Base-by-base conservation (phyloP, 2,797 vertebrate species). In the Leuciscus waleckii region DNA sequence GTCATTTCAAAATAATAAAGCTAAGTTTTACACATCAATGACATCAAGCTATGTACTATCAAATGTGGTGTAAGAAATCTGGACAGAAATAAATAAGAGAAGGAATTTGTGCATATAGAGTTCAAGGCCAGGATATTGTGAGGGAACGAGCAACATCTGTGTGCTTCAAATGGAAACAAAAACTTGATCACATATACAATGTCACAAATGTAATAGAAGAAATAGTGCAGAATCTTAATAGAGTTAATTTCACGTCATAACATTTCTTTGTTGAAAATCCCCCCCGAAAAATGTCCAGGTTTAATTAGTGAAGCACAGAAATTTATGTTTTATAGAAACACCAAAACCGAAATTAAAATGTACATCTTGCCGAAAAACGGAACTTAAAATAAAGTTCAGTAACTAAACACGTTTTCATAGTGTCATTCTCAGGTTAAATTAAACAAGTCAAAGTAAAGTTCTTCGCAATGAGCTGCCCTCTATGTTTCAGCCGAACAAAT, bases 1-100 rank as follows among this genome's bases (percentile, higher is more conserved):
- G 2, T 79, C 5, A 78, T 61, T 79, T 70, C 19, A 70, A n/a
- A 56, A 56, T 10, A 70, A 32, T 84, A 35, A n/a, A 23, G 35
- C 3, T 17, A n/a, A 6, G 51, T 67, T 10, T 17, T 37, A 68
- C 63, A 80, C n/a, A 4, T 78, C 56, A 67, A 19, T 23, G 7
- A 23, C 39, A 49, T 65, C 1, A 32, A 37, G 21, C 14, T 39
- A n/a, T 16, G 21, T n/a, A 65, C 26, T 65, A 32, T 8, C 29
- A 21, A 51, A 76, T 39, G 13, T 23, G 19, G 11, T 76, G 0
- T 16, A 37, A 67, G 5, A 21, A 41, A 78, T 61, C 54, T 29
- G 61, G 35, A 56, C 14, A 23, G 7, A 39, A 23, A 56, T 37
- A 8, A 35, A 67, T 67, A 35, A 56, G 26, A 2, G 21, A 23